A percentile compares a stretch with the other conserved stretches of the same genome.
Conservation (phyloP, 1,140 invertebrate genomes). For the Elymnias hypermnestra region DNA sequence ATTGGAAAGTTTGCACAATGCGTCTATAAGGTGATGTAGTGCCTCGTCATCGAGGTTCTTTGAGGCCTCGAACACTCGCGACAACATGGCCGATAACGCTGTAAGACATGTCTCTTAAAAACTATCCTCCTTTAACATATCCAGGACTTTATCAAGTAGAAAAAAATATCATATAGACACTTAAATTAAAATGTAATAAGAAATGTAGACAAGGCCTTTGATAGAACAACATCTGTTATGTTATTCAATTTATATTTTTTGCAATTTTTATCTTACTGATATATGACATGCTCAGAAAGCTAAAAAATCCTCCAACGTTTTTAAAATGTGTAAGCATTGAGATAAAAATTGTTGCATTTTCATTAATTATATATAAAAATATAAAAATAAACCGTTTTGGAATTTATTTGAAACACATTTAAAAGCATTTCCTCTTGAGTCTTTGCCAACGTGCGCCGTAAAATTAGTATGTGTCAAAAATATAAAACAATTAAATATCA, state of each 20-base stretch:
- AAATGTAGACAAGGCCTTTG: too few species aligned
- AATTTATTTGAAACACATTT: neutral
- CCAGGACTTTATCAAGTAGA: too few species aligned
- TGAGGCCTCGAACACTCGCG: conserved; percentile 95
- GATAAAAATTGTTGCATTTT: too few species aligned
- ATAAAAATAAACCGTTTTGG: too few species aligned
- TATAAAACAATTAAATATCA: neutral
- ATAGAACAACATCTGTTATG: too few species aligned
- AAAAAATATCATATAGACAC: too few species aligned
- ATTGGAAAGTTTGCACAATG: conserved; percentile 95
- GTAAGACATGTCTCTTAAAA: conserved; percentile 5
- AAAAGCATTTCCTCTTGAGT: neutral
- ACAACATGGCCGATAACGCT: conserved; percentile 94
- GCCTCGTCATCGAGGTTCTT: conserved; percentile 96
- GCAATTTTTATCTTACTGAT: too few species aligned
- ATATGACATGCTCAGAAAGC: neutral
- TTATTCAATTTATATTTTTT: too few species aligned
- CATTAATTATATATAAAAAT: too few species aligned
- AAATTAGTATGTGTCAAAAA: neutral
- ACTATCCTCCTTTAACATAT: neutral
- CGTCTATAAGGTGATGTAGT: conserved; percentile 97
- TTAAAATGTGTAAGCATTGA: too few species aligned
- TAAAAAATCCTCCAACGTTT: too few species aligned
- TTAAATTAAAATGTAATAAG: too few species aligned
- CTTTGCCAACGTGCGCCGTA: neutral